Percentiles rank a stretch among this genome's conserved stretches.
Evolutionary conservation across 2,888 invertebrate genomes (phyloP).

Genomic region (Drosophila monieri): DNA sequence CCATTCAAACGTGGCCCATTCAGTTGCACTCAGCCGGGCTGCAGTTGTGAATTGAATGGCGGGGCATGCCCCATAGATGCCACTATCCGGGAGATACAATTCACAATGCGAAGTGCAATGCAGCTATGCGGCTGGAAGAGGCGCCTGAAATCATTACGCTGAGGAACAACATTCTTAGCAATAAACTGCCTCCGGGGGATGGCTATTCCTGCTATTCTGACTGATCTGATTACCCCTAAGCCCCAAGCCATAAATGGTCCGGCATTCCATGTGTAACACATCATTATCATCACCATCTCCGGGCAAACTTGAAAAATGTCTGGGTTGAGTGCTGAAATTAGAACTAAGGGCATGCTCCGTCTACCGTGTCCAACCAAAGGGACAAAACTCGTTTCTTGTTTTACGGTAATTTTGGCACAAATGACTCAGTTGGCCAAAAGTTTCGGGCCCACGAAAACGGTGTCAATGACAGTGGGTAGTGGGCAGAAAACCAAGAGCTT

Average conservation of each 20-base stretch:
- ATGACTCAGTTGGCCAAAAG: constrained; percentile 48
- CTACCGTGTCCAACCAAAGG: constrained; percentile 14
- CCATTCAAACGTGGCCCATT: constrained; percentile 46
- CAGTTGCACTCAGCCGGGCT: constrained; percentile 32
- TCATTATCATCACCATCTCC: constrained; percentile 56
- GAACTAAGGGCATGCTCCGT: constrained; percentile 3
- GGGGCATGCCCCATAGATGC: constrained; percentile 3
- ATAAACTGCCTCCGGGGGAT: no score
- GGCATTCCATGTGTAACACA: constrained; percentile 52
- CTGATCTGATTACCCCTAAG: constrained; percentile 64
- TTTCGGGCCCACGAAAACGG: constrained; percentile 51
- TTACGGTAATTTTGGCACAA: constrained; percentile 61
- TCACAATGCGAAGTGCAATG: constrained; percentile 15
- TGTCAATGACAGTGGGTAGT: constrained; percentile 68
- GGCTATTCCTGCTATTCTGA: background rate
- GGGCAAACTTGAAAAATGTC: constrained; percentile 42
- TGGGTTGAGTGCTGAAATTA: constrained; percentile 19
- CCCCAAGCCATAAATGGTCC: constrained; percentile 52
- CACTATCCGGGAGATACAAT: constrained; percentile 8
- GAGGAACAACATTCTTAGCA: background rate
- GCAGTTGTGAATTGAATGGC: constrained; percentile 20
- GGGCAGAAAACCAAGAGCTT: constrained; percentile 7
- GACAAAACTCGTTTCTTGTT: constrained; percentile 44
- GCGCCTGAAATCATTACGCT: constrained; percentile 23
- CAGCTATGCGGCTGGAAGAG: constrained; percentile 11